These are phyloP conservation scores for Thalassoma bifasciatum DNA, from an alignment of 2,113 vertebrate genomes.

Conservation along the genomic window DNA sequence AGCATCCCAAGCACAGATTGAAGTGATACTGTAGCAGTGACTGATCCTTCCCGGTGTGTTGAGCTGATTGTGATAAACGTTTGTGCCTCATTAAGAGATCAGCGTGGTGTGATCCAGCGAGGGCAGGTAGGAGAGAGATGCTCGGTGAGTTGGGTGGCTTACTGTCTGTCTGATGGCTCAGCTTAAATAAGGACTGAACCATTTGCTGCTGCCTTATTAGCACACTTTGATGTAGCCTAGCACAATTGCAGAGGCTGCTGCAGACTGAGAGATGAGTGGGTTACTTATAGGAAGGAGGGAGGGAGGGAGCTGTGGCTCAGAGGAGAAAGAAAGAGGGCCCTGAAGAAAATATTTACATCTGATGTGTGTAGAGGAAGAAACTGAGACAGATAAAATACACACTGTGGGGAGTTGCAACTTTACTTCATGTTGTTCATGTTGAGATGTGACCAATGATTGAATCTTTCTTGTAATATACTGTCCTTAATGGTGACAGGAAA, in stretches of 20 bases:
- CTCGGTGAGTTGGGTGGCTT: constrained; percentile 55
- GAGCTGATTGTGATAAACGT: constrained; percentile 66
- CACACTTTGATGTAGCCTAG: constrained; percentile 57
- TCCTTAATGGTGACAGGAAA: constrained; percentile 12
- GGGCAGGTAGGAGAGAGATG: constrained; percentile 54
- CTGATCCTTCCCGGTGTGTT: constrained; percentile 65
- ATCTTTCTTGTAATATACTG: constrained; percentile 14
- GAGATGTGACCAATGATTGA: constrained; percentile 9
- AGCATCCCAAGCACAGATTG: constrained; percentile 40
- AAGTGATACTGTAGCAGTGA: constrained; percentile 52
- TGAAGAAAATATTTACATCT: constrained; percentile 18
- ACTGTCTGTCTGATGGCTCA: constrained; percentile 53
- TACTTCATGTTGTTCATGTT: neutral
- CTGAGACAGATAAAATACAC: constrained; percentile 12
- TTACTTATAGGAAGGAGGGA: constrained; percentile 33
- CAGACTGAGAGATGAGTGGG: constrained; percentile 47
- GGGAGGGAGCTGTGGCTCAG: constrained; percentile 2
- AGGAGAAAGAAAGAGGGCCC: constrained; percentile 17
- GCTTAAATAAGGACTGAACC: constrained; percentile 80
- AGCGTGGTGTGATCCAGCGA: constrained; percentile 45
- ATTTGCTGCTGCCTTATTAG: constrained; percentile 70
- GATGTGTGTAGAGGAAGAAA: constrained; percentile 6
- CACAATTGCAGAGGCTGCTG: constrained; percentile 38
- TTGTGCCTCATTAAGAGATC: constrained; percentile 75
- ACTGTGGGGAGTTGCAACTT: constrained; percentile 7